Base-by-base conservation (phyloP, 2,888 invertebrate genomes). In the Scrobipalpa costella region DNA sequence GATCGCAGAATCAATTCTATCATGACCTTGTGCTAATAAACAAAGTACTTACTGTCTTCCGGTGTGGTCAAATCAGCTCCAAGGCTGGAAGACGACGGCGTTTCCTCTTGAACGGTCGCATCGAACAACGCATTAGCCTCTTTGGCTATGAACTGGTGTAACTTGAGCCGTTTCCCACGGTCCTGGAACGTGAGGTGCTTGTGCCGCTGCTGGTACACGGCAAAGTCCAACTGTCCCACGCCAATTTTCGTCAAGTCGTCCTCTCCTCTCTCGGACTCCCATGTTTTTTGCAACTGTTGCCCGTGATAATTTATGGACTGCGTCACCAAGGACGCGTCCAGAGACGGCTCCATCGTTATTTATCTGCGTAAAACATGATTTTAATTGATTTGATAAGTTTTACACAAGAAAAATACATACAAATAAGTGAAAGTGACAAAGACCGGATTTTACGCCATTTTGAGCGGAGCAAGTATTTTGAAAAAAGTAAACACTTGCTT, bases 81-180 rank as follows among this genome's bases (percentile, higher is more conserved):
- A 67, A 92, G 81, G 63, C 87, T 92, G 34, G 92, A 92, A 0
- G 90, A 85, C 5, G 88, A 83, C 36, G 93, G 91, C 19, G 86
- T 77, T 69, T 92, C 92, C 67, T 92, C 92, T 75, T 80, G 80
- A 40, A 90, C 79, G 38, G 85, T 92, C 68, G 85, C 81, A 81
- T 92, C 94, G 81, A 96, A 98, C 69, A 98, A 90, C 60, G 95
- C 92, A 77, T 93, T 93, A 1, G 97, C 96, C 85, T 97, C 97
- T 76, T 96, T 96, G 9, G 96, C 95, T 74, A 98, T 94, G 85
- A 98, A 98, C 78, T 97, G 96, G 78, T 97, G 96, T 50, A 98
- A 90, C 79, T 96, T 97, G 63, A 96, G 85, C 21, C 97, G 92
- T 81, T 96, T 96, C 0, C 95, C 95, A 66, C 97, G 93, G 83